phyloP scores from a whole-genome alignment of 2,888 invertebrate genomes.

The Syrphus vitripennis region DNA sequence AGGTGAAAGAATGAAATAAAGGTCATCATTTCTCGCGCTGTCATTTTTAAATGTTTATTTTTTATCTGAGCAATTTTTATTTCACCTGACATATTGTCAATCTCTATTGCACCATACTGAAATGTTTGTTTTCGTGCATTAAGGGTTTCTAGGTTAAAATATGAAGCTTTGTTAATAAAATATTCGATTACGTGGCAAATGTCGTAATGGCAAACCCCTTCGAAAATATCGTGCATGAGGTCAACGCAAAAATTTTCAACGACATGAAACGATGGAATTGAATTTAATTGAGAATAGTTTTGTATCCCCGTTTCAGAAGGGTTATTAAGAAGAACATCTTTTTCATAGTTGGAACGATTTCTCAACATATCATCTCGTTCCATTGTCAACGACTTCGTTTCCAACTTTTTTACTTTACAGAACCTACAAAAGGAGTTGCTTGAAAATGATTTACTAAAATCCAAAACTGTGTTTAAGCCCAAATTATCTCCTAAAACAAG shows the following conservation, averaged over 20 bases:
- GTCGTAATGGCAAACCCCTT: slow-evolving; percentile 69
- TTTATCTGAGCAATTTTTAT: neutral
- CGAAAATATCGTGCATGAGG: slow-evolving; percentile 71
- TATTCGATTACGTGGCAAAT: slow-evolving; percentile 69
- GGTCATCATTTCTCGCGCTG: neutral
- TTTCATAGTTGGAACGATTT: slow-evolving; percentile 65
- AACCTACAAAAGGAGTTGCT: too few relatives aligned
- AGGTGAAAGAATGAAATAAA: neutral
- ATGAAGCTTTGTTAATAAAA: slow-evolving; percentile 59
- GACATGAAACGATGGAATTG: neutral
- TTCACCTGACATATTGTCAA: slow-evolving; percentile 5
- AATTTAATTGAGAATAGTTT: slow-evolving; percentile 72
- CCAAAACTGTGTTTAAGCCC: too few relatives aligned
- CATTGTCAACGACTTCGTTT: slow-evolving; percentile 42
- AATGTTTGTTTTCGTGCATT: slow-evolving; percentile 70
- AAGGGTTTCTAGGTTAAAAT: slow-evolving; percentile 70
- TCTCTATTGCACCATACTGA: neutral
- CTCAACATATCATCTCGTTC: slow-evolving; percentile 65
- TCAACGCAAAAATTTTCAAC: slow-evolving; percentile 67
- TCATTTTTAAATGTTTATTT: neutral
- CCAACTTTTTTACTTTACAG: slow-evolving; percentile 68
- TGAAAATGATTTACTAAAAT: too few relatives aligned
- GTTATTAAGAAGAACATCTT: slow-evolving; percentile 43
- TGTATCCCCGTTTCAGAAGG: slow-evolving; percentile 69
- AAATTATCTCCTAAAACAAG: too few relatives aligned